Evolutionary conservation across 2,888 invertebrate genomes (phyloP), one percentile per base, ranked within the genome.

Genomic region (Phasia obesa): DNA sequence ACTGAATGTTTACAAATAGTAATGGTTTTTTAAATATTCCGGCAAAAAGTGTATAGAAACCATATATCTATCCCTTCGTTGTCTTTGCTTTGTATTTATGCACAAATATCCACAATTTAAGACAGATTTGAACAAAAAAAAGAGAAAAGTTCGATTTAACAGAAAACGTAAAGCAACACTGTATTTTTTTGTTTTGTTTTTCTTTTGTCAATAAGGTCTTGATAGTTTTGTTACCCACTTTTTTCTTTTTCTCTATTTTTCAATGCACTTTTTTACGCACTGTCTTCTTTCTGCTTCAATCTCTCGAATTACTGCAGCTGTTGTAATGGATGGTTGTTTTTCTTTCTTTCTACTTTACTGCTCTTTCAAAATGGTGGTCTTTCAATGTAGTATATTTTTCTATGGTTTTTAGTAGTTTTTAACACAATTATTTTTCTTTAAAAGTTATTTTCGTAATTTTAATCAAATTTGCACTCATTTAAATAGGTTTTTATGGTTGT

Each of bases 241-340:
- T 51, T 51, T 49, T 27, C 9, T 0, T 42, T 21, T 69, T 42
- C 55, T 35, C 23, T 57, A 27, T 53, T 74, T 42, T 42, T 62
- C 21, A 49, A 60, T 70, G 67, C 70, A 75, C 76, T 35, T 76
- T 62, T 73, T 70, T 64, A 69, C 69, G 59, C 65, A 51, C 74
- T 69, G 49, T 51, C 71, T 19, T 51, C 44, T 19, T 71, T 65
- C 64, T 75, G 13, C 25, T 73, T 51, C 21, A 62, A 23, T 64
- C 75, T 79, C 83, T 73, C 42, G 60, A 71, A 76, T 55, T 77
- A 84, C 85, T 86, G 81, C 78, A 85, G 85, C 86, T 87, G 60
- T 85, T 80, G 65, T 64, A 59, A 67, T 19, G 49, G 55, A 55
- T 59, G 51, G 31, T 55, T 73, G 35, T 64, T 70, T 65, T 70